A percentile compares a stretch with the other conserved stretches of the same genome.
phyloP scores from a whole-genome alignment of 2,888 invertebrate species.

The Caenorhabditis sp. region DNA sequence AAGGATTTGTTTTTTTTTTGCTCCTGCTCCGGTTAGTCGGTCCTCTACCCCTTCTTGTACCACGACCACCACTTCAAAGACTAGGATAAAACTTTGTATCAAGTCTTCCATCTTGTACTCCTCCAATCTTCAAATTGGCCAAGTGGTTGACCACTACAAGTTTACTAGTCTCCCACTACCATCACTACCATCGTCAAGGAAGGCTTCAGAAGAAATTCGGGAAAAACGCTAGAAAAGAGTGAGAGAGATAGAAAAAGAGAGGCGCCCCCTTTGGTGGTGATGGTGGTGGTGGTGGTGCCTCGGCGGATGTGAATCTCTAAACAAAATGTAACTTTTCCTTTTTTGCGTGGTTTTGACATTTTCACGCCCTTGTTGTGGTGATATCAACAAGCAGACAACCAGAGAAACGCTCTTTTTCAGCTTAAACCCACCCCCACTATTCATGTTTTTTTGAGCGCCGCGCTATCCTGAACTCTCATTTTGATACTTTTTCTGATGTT shows the following conservation, averaged over 20 bases:
- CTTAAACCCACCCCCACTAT: constrained; percentile 42
- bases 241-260: constrained; percentile 9
- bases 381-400: constrained; percentile 61
- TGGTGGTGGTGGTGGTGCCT: constrained; percentile 43
- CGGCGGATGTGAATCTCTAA: constrained; percentile 67
- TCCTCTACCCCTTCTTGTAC: constrained; percentile 26
- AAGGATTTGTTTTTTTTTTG: constrained; percentile 63
- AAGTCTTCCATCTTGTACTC: background rate
- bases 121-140: background rate
- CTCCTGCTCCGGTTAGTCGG: no score
- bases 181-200: background rate
- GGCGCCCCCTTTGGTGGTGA: constrained; percentile 28
- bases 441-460: constrained; percentile 1
- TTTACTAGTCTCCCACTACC: background rate
- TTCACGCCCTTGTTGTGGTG: constrained; percentile 69
- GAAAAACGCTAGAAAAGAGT: background rate
- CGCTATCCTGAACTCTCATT: no score
- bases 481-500: no score
- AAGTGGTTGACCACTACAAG: background rate
- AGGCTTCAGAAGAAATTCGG: constrained; percentile 6
- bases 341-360: constrained; percentile 62
- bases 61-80: constrained; percentile 39
- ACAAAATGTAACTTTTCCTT: constrained; percentile 66
- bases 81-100: background rate
- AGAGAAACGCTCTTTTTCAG: constrained; percentile 45